Evolutionary conservation across 1,140 invertebrate genomes (phyloP).

Genomic region (Lysiphlebus fabarum): DNA sequence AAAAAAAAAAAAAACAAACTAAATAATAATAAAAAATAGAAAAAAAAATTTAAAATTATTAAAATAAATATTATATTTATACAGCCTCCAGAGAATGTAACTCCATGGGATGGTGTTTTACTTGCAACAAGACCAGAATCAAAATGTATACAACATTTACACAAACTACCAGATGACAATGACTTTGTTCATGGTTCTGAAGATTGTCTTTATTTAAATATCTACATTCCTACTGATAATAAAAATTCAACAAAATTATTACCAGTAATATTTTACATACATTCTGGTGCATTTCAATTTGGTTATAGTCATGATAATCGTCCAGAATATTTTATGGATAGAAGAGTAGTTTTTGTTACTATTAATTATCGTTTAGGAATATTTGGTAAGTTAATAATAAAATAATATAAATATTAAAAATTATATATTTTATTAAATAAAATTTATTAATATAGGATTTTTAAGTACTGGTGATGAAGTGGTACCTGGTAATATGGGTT

Average conservation of each 20-base stretch:
- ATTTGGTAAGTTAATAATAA: conserved; percentile 38
- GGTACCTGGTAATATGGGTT: conserved; percentile 64
- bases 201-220: conserved; percentile 84
- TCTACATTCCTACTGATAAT: conserved; percentile 65
- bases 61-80: too few relatives aligned
- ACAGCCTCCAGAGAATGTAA: too few relatives aligned
- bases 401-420: not conserved
- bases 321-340: conserved; percentile 70
- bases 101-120: too few relatives aligned
- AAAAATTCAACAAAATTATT: conserved; percentile 23
- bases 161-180: conserved; percentile 28
- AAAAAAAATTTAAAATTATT: too few relatives aligned
- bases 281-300: conserved; percentile 71
- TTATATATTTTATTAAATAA: too few relatives aligned
- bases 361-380: conserved; percentile 66
- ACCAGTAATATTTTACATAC: conserved; percentile 76
- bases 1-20: too few relatives aligned
- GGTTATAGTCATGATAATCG: conserved; percentile 63
- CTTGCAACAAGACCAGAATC: too few relatives aligned
- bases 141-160: too few relatives aligned
- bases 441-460: conserved; percentile 42
- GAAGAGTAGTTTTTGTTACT: conserved; percentile 72
- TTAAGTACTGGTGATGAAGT: conserved; percentile 62
- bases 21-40: too few relatives aligned
- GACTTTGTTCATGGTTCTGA: conserved; percentile 65